phyloP scores from a whole-genome alignment of 2,113 vertebrate species.

The Bujurquina vittata region DNA sequence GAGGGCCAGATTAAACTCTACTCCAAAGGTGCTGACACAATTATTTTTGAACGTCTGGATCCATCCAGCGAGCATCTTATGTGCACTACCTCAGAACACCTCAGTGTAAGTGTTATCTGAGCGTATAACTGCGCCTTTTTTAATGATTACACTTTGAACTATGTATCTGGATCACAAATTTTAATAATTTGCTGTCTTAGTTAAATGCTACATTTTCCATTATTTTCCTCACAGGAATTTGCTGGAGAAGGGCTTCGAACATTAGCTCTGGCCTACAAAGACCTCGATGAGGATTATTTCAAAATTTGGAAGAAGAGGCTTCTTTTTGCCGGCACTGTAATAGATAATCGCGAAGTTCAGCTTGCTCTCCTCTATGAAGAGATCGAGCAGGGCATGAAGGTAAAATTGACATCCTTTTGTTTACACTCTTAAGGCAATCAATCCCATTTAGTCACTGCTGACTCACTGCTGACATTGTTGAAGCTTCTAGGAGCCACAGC shows the following conservation, averaged over 20 bases:
- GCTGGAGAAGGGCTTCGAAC: conserved; percentile 70
- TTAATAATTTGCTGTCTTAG: background rate
- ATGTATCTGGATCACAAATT: background rate
- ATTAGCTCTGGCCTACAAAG: conserved; percentile 67
- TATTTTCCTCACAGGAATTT: conserved; percentile 45
- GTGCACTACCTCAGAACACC: conserved; percentile 86
- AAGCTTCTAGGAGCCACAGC: conserved; percentile 89
- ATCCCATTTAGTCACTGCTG: background rate
- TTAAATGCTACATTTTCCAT: background rate
- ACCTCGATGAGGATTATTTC: conserved; percentile 57
- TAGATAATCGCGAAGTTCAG: conserved; percentile 58
- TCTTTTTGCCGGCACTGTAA: conserved; percentile 41
- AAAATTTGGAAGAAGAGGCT: conserved; percentile 61
- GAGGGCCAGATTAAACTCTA: conserved; percentile 89
- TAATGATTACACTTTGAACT: background rate
- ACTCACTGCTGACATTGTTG: conserved; percentile 32
- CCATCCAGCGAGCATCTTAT: conserved; percentile 79
- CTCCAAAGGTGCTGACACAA: conserved; percentile 91
- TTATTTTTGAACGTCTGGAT: conserved; percentile 88
- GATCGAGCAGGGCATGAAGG: conserved; percentile 61
- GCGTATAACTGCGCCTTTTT: background rate
- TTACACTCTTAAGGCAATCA: background rate
- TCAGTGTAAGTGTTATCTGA: conserved; percentile 80
- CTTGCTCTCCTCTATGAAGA: conserved; percentile 58
- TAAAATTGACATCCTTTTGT: conserved; percentile 28